Percentiles rank a stretch among this genome's conserved stretches.
Conservation (phyloP, 35 echinoderm and acorn worm genomes). For the Heliocidaris erythrogramma region DNA sequence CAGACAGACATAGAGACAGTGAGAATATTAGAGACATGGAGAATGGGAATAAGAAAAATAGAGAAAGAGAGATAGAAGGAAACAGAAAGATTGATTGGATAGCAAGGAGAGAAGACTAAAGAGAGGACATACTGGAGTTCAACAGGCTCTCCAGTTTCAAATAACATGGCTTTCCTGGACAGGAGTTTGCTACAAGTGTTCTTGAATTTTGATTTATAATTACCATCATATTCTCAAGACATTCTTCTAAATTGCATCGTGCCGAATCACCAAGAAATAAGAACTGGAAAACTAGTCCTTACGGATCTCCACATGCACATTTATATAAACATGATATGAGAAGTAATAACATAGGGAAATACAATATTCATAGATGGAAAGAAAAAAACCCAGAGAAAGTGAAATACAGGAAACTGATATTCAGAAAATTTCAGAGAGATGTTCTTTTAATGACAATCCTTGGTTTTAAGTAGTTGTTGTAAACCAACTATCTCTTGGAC, state of each 20-base stretch:
- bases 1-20: neutral
- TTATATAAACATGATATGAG: neutral
- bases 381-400: neutral
- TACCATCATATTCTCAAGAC: conserved; percentile 1
- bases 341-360: neutral
- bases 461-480: no score
- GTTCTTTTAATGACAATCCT: neutral
- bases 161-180: neutral
- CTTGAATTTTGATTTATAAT: conserved; percentile 19
- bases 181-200: neutral
- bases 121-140: neutral
- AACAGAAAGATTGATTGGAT: neutral
- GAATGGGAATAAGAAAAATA: neutral
- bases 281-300: neutral
- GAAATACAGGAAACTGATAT: neutral
- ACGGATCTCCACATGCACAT: neutral
- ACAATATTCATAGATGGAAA: neutral
- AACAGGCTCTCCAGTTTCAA: neutral
- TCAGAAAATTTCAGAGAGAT: neutral
- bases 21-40: neutral
- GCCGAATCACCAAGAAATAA: neutral
- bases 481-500: neutral
- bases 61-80: neutral
- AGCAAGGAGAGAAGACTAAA: neutral
- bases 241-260: neutral